phyloP scores from a whole-genome alignment of 1,140 invertebrate genomes.

The Aporrectodea caliginosa region DNA sequence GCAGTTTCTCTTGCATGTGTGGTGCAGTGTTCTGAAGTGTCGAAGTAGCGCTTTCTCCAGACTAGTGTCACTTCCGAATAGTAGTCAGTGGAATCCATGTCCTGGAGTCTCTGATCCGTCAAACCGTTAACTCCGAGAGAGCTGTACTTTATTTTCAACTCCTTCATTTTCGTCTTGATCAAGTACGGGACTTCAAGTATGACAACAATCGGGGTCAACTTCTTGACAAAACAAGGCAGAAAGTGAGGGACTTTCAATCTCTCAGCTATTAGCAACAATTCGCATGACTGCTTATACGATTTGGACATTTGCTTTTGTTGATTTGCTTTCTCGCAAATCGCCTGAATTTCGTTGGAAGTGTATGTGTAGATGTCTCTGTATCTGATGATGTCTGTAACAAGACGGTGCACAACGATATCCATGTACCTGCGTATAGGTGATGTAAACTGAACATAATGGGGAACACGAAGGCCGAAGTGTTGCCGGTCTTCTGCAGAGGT shows the following conservation, averaged over 20 bases:
- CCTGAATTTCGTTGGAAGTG: conserved; percentile 33
- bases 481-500: conserved; percentile 11
- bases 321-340: conserved; percentile 36
- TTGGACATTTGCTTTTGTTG: conserved; percentile 34
- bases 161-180: too few species aligned
- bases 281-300: conserved; percentile 18
- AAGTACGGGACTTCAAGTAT: too few species aligned
- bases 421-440: conserved; percentile 56
- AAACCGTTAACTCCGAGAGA: too few species aligned
- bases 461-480: conserved; percentile 37
- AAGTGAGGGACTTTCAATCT: conserved; percentile 9
- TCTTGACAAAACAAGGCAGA: conserved; percentile 20
- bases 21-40: too few species aligned
- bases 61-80: too few species aligned
- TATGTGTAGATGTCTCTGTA: conserved; percentile 32
- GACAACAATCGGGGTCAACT: too few species aligned
- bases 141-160: too few species aligned
- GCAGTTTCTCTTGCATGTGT: too few species aligned
- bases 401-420: too few species aligned
- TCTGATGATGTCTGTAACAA: conserved; percentile 36
- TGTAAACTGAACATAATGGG: conserved; percentile 54
- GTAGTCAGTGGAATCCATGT: too few species aligned
- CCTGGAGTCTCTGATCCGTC: too few species aligned
- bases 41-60: too few species aligned
- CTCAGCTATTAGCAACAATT: neutral